Percentiles rank a stretch among this genome's conserved stretches.
phyloP scores from a whole-genome alignment of 2,797 vertebrate species.

The Nothura maculosa region DNA sequence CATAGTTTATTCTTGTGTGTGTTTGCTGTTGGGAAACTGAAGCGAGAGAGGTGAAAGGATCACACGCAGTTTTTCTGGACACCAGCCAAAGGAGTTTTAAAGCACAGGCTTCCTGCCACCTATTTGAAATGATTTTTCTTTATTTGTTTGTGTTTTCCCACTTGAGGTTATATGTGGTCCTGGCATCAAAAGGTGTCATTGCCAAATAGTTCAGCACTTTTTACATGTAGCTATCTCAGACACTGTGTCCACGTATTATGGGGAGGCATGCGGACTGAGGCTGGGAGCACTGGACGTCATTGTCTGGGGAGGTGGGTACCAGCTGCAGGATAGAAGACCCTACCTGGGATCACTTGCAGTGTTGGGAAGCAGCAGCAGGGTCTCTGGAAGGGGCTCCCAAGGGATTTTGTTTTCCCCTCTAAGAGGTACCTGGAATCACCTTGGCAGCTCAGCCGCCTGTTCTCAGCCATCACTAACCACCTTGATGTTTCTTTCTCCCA shows the following conservation, averaged over 20 bases:
- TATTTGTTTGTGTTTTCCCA: neutral
- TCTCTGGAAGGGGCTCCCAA: neutral
- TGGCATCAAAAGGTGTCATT: neutral
- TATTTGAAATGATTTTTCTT: neutral
- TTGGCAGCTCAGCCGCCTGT: neutral
- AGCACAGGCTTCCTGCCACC: neutral
- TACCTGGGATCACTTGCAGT: neutral
- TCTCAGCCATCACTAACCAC: conserved; percentile 70
- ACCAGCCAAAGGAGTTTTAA: neutral
- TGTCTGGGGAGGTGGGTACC: neutral
- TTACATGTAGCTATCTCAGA: neutral
- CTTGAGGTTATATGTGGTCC: neutral
- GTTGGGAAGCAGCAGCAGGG: neutral
- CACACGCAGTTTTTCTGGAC: neutral
- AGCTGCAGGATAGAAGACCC: neutral
- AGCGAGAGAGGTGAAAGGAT: neutral
- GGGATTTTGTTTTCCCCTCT: neutral
- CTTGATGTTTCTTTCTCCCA: conserved; percentile 83
- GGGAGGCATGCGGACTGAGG: neutral
- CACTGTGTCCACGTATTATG: neutral
- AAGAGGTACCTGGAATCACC: neutral
- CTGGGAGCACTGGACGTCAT: neutral
- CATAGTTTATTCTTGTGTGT: neutral
- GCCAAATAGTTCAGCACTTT: neutral
- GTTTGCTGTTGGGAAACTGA: neutral